Conservation (phyloP, 1,140 invertebrate genomes). For the Bombus consobrinus region DNA sequence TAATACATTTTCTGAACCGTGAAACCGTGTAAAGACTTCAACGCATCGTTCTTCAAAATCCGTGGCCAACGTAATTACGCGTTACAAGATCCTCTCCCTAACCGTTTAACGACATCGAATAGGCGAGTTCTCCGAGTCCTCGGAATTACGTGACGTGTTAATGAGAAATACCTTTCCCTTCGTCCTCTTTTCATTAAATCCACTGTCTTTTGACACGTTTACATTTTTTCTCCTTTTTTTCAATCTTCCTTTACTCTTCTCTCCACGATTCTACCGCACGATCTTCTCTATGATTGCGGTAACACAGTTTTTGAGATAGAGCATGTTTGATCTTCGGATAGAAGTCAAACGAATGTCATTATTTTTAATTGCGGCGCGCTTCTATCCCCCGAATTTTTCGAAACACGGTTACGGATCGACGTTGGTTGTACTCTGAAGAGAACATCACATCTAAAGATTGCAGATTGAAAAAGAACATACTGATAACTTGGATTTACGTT, state of each 20-base stretch:
- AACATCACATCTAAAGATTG: not conserved
- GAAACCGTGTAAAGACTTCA: not conserved
- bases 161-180: constrained; percentile 8
- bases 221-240: not conserved
- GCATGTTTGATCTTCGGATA: constrained; percentile 42
- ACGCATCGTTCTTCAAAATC: not conserved
- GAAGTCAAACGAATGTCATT: constrained; percentile 59
- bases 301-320: constrained; percentile 14
- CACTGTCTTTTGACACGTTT: constrained; percentile 5
- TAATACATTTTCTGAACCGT: not conserved
- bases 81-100: not conserved
- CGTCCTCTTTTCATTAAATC: constrained; percentile 2
- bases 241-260: not conserved
- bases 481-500: not conserved
- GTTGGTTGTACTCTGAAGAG: not conserved
- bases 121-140: not conserved
- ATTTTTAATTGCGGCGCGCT: constrained; percentile 55
- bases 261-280: not conserved
- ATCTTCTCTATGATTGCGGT: not conserved
- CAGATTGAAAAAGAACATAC: not conserved
- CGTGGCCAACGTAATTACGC: constrained; percentile 30
- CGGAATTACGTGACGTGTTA: constrained; percentile 19
- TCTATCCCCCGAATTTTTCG: constrained; percentile 20
- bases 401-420: constrained; percentile 25
- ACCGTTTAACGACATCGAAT: constrained; percentile 20